Evolutionary conservation across 1,140 invertebrate genomes (phyloP), one percentile per base, ranked within the genome.

Genomic region (Eueides isabella): DNA sequence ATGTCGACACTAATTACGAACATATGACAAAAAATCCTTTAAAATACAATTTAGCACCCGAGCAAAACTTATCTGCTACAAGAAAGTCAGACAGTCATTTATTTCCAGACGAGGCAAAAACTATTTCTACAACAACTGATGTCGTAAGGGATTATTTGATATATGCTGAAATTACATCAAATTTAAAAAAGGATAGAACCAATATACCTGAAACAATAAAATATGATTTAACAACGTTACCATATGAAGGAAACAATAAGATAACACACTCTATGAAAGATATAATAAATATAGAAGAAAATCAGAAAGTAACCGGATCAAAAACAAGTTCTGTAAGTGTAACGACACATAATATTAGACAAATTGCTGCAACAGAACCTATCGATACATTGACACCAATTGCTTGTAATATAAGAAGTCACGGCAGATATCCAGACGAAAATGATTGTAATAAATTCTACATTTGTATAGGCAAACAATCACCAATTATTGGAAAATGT

Each of bases 391-490:
- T 26, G 14, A 66, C 23, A 66, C 23, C 23, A 11, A 7, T 26
- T 41, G 41, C 11, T 26, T 33, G 38, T 38, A 66, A 41, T 16
- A 41, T 66, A 7, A 66, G 19, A 41, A 66, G 63, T 48, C 78
- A 83, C 12, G 90, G 89, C 0, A 89, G 85, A 84, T 92, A 86
- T 75, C 68, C 85, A 7, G 88, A 92, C 71, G 77, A 78, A 67
- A 76, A 81, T 44, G 82, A 92, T 67, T 93, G 91, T 67, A 83
- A 77, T 30, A 90, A 86, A 74, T 93, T 91, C 77, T 92, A 93
- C 75, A 85, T 90, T 67, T 93, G 91, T 64, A 77, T 85, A 16
- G 86, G 86, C 31, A 80, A 75, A 69, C 28, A 33, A n/a, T 30
- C 78, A 68, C 85, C 86, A 28, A 77, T 90, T 29, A 48, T 79